These are phyloP conservation scores for Dryocosmus kuriphilus DNA, from an alignment of 2,888 invertebrate genomes.

Conservation along the genomic window DNA sequence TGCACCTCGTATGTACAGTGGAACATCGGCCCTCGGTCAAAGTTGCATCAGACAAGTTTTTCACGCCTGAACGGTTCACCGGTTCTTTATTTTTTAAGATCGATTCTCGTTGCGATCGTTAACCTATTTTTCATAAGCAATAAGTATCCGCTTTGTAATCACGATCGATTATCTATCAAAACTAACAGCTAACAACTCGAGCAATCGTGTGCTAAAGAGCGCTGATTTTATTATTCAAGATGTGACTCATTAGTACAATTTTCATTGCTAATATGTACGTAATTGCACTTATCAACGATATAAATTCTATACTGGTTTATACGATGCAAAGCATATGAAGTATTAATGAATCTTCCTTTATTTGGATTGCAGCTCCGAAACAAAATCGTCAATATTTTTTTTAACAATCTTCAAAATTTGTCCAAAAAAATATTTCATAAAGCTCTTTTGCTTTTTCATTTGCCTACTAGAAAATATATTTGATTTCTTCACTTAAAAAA, in stretches of 20 bases:
- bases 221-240: not conserved
- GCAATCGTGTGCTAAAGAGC: not conserved
- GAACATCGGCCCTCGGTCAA: conserved; percentile 24
- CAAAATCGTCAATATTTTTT: no score
- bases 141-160: not conserved
- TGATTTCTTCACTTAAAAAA: no score
- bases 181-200: not conserved
- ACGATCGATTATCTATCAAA: not conserved
- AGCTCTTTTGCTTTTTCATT: no score
- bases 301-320: not conserved
- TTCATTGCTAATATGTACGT: not conserved
- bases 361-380: no score
- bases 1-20: not conserved
- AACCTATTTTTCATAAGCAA: conserved; percentile 1
- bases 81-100: conserved; percentile 36
- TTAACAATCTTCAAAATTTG: no score
- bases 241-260: not conserved
- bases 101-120: conserved; percentile 16
- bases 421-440: no score
- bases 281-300: not conserved
- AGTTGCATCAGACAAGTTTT: conserved; percentile 15
- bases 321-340: no score
- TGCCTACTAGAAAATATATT: no score
- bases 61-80: conserved; percentile 10
- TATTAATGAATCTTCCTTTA: no score